Conservation (phyloP, 2,113 vertebrate genomes). For the Hassar affinis region DNA sequence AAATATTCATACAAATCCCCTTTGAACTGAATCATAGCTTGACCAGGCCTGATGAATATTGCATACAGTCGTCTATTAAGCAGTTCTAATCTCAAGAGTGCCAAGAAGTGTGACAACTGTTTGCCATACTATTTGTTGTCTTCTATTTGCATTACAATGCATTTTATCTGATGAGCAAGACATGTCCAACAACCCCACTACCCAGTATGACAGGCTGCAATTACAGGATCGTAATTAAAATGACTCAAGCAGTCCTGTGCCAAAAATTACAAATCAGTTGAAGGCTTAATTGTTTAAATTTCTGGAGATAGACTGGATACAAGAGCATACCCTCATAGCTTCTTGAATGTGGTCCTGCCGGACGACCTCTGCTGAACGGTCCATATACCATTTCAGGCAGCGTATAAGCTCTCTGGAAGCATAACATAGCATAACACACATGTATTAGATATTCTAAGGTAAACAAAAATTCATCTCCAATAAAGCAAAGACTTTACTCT, state of each 20-base stretch:
- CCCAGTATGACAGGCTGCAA: slow-evolving; percentile 11
- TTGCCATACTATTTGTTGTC: not conserved
- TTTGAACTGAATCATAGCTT: slow-evolving; percentile 40
- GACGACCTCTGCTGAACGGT: slow-evolving; percentile 91
- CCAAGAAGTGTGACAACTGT: slow-evolving; percentile 1
- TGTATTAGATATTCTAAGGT: not conserved
- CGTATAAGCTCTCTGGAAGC: slow-evolving; percentile 88
- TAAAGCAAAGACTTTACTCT: not conserved
- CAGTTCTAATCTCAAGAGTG: slow-evolving; percentile 19
- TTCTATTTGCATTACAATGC: slow-evolving; percentile 22
- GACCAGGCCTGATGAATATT: slow-evolving; percentile 42
- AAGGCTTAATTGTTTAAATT: not conserved
- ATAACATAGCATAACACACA: slow-evolving; percentile 34
- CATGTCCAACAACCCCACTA: not conserved
- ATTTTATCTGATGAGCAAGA: not conserved
- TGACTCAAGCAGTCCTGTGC: not conserved
- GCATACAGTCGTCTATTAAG: slow-evolving; percentile 3
- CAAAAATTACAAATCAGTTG: not conserved
- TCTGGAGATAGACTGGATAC: not conserved
- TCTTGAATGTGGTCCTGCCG: slow-evolving; percentile 97
- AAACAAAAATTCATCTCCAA: not conserved
- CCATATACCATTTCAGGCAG: slow-evolving; percentile 98
- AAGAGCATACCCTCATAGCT: slow-evolving; percentile 84
- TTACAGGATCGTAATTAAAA: slow-evolving; percentile 5
- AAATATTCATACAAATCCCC: slow-evolving; percentile 34